Percentiles rank a stretch among this genome's conserved stretches.
Conservation (phyloP, 1,140 invertebrate species). For the Idris sp. region DNA sequence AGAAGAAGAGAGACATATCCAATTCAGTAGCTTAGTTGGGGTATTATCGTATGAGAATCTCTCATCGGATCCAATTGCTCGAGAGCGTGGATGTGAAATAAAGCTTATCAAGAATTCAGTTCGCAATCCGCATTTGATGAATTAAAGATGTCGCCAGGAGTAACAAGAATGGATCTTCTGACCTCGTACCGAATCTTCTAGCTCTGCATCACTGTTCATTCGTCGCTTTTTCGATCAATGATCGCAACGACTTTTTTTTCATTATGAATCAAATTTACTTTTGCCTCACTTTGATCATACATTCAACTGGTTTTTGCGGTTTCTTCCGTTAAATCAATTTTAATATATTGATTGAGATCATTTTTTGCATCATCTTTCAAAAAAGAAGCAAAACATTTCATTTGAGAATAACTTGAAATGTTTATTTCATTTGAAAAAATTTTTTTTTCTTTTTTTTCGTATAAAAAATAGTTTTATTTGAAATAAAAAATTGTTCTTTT, state of each 20-base stretch:
- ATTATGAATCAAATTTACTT: conserved; percentile 69
- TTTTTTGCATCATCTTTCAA: no score
- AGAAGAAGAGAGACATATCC: conserved; percentile 26
- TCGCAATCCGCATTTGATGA: conserved; percentile 78
- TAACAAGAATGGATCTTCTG: conserved; percentile 75
- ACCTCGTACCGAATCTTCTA: conserved; percentile 45
- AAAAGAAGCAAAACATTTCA: no score
- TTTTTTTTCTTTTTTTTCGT: no score
- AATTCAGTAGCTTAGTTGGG: conserved; percentile 47
- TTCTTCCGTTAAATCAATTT: conserved; percentile 66
- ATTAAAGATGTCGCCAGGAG: conserved; percentile 77
- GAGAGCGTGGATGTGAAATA: conserved; percentile 77
- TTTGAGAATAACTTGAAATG: no score
- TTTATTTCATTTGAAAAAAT: no score
- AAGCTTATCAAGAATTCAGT: conserved; percentile 77
- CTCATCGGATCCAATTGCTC: conserved; percentile 77
- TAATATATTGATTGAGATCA: conserved; percentile 67
- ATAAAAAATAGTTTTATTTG: no score
- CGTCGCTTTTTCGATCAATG: conserved; percentile 43
- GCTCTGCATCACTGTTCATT: conserved; percentile 22
- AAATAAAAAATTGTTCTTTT: no score
- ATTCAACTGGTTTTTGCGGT: conserved; percentile 26
- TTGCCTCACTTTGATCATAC: conserved; percentile 25
- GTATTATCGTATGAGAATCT: conserved; percentile 68
- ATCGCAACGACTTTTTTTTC: conserved; percentile 63